phyloP scores from a whole-genome alignment of 1,140 invertebrate genomes.

The Trichonephila inaurata region DNA sequence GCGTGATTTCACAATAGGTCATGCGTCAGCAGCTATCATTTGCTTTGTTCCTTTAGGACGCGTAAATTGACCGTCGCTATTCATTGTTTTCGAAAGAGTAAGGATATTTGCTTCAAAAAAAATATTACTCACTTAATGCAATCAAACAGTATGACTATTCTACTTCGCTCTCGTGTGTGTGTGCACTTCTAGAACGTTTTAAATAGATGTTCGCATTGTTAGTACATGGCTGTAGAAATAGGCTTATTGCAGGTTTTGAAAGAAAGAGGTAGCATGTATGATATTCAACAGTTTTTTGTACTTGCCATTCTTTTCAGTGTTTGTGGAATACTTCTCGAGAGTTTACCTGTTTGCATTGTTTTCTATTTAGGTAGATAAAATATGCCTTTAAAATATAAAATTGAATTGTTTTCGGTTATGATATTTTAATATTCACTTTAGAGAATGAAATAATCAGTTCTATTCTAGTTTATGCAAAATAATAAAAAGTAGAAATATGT shows the following conservation, averaged over 20 bases:
- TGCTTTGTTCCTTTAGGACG: not conserved
- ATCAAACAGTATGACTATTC: not conserved
- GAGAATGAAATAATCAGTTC: too few relatives aligned
- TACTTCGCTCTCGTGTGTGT: not conserved
- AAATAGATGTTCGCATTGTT: not conserved
- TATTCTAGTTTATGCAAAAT: too few relatives aligned
- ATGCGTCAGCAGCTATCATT: constrained; percentile 8
- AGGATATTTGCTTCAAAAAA: not conserved
- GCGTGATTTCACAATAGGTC: constrained; percentile 36
- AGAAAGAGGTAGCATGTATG: not conserved
- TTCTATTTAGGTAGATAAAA: too few relatives aligned
- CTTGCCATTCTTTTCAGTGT: not conserved
- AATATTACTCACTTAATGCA: not conserved
- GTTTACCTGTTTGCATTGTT: too few relatives aligned
- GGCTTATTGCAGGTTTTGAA: not conserved
- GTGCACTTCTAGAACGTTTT: not conserved
- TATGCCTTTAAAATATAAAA: too few relatives aligned
- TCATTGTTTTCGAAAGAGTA: not conserved
- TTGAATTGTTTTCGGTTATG: too few relatives aligned
- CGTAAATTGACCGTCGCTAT: constrained; percentile 39
- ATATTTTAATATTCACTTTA: too few relatives aligned
- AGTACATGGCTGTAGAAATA: not conserved
- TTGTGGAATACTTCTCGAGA: too few relatives aligned
- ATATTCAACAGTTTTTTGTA: not conserved
- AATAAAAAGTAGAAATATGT: too few relatives aligned